phyloP scores from a whole-genome alignment of 2,113 vertebrate genomes.

The Nesogale talazaci region DNA sequence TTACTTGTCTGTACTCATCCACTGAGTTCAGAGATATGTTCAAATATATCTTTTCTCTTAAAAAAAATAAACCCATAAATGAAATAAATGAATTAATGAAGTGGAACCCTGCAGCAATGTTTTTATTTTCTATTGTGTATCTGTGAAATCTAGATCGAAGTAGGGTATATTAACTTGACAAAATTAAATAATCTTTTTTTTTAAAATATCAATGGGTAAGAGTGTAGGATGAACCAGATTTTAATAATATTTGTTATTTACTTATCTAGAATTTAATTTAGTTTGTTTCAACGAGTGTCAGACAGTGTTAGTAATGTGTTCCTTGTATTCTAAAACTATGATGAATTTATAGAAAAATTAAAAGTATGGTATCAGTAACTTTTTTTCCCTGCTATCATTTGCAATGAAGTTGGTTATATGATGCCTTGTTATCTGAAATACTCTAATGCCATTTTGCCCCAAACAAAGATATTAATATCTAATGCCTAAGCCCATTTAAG shows the following conservation, averaged over 20 bases:
- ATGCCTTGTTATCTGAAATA: background rate
- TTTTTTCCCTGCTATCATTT: background rate
- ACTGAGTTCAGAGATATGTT: no score
- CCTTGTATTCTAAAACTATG: background rate
- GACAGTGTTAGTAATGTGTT: background rate
- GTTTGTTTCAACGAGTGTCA: background rate
- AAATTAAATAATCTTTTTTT: no score
- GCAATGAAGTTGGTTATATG: background rate
- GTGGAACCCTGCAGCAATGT: no score
- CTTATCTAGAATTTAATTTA: background rate
- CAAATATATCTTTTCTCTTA: no score
- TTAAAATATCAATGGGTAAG: no score
- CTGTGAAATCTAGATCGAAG: no score
- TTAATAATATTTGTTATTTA: background rate
- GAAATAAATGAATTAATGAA: no score
- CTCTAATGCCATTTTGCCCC: background rate
- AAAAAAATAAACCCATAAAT: no score
- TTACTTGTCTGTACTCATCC: no score
- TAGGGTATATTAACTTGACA: no score
- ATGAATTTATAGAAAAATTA: background rate
- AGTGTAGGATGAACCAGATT: no score
- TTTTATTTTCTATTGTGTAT: no score
- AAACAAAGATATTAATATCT: background rate
- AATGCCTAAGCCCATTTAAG: background rate
- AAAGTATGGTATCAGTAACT: rapidly evolving